These are phyloP conservation scores for Sterna hirundo DNA, from an alignment of 2,113 vertebrate genomes.

Conservation along the genomic window DNA sequence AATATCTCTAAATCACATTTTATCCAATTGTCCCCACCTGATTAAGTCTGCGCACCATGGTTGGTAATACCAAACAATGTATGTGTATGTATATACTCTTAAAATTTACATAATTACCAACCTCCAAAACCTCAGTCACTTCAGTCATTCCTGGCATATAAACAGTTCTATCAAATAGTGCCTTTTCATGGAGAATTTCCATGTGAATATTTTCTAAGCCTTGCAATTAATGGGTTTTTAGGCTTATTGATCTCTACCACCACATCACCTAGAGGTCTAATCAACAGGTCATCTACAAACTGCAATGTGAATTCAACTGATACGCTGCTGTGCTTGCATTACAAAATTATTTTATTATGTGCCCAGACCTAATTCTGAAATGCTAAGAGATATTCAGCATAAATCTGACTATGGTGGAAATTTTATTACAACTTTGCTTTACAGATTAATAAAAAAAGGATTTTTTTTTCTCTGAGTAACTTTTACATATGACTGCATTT, in stretches of 20 bases:
- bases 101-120: not conserved
- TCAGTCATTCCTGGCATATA: not conserved
- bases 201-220: conserved; percentile 30
- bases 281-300: conserved; percentile 33
- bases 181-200: not conserved
- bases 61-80: not conserved
- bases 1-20: not conserved
- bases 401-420: not conserved
- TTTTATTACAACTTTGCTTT: conserved; percentile 40
- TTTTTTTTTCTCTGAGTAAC: not conserved
- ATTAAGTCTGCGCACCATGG: not conserved
- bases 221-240: not conserved
- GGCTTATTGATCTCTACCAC: conserved; percentile 21
- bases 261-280: conserved; percentile 18
- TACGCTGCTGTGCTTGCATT: conserved; percentile 1
- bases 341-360: conserved; percentile 51
- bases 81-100: not conserved
- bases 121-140: not conserved
- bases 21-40: not conserved
- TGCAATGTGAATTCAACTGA: conserved; percentile 20
- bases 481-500: not conserved
- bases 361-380: conserved; percentile 40
- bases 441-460: not conserved
- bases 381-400: conserved; percentile 6
- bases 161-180: not conserved